phyloP scores from a whole-genome alignment of 2,797 vertebrate genomes.

The Melanotaenia nigrans region DNA sequence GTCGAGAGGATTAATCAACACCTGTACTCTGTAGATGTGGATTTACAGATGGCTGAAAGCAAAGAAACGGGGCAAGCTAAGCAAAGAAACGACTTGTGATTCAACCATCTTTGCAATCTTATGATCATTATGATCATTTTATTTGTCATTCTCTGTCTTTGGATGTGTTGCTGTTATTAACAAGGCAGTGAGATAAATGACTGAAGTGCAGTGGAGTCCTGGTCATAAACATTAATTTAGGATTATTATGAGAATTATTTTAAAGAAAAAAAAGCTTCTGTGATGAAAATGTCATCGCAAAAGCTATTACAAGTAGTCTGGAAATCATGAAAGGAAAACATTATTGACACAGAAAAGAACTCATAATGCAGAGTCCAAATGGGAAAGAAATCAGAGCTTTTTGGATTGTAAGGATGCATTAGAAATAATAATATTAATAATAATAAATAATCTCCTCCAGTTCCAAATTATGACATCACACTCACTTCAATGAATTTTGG shows the following conservation, averaged over 20 bases:
- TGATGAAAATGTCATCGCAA: neutral
- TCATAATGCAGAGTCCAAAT: no score
- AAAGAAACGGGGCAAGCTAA: conserved; percentile 48
- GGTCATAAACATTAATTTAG: neutral
- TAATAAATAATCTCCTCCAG: neutral
- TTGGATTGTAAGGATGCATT: neutral
- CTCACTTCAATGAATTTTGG: no score
- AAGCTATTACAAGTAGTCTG: neutral
- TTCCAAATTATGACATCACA: no score
- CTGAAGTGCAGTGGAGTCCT: neutral
- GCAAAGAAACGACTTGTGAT: conserved; percentile 63
- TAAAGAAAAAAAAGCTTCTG: neutral
- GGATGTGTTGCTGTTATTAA: neutral
- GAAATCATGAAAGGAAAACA: neutral
- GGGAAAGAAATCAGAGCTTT: no score
- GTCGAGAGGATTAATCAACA: conserved; percentile 84
- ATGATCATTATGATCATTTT: conserved; percentile 25
- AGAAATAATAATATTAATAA: neutral
- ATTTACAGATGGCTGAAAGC: conserved; percentile 76
- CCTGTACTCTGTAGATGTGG: conserved; percentile 85
- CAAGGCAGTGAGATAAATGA: neutral
- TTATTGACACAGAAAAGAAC: no score
- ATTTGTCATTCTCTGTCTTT: conserved; percentile 39
- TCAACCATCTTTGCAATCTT: conserved; percentile 37
- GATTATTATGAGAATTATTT: conserved; percentile 8